Conservation (phyloP, 2,888 invertebrate species). For the Trisateles emortualis region DNA sequence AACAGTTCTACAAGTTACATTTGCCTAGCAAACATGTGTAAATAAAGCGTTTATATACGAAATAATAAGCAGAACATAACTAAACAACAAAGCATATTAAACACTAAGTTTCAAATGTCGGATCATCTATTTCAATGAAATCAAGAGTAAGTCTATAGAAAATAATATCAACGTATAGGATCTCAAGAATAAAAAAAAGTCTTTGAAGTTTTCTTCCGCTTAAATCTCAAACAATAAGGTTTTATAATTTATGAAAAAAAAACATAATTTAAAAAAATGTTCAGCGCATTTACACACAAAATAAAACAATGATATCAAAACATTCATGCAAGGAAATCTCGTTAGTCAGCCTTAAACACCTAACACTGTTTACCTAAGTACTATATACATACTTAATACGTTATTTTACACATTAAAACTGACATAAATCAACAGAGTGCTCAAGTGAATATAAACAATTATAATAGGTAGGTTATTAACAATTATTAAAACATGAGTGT, state of each 20-base stretch:
- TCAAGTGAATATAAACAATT: constrained; percentile 22
- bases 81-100: constrained; percentile 40
- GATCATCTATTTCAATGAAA: constrained; percentile 22
- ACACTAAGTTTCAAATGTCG: constrained; percentile 21
- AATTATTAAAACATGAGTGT: constrained; percentile 20
- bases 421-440: constrained; percentile 39
- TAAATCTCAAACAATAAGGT: too few relatives aligned
- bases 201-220: neutral
- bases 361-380: constrained; percentile 44
- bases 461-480: too few relatives aligned
- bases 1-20: constrained; percentile 37
- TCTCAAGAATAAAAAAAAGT: constrained; percentile 2
- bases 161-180: neutral
- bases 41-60: constrained; percentile 31
- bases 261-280: constrained; percentile 25
- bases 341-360: constrained; percentile 72
- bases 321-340: constrained; percentile 87
- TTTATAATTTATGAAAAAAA: too few relatives aligned
- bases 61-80: constrained; percentile 40
- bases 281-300: constrained; percentile 40
- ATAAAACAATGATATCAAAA: constrained; percentile 57
- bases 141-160: constrained; percentile 22
- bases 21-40: constrained; percentile 27
- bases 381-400: constrained; percentile 32
- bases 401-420: constrained; percentile 36